phyloP scores from a whole-genome alignment of 2,797 vertebrate species.

The Valencia hispanica region DNA sequence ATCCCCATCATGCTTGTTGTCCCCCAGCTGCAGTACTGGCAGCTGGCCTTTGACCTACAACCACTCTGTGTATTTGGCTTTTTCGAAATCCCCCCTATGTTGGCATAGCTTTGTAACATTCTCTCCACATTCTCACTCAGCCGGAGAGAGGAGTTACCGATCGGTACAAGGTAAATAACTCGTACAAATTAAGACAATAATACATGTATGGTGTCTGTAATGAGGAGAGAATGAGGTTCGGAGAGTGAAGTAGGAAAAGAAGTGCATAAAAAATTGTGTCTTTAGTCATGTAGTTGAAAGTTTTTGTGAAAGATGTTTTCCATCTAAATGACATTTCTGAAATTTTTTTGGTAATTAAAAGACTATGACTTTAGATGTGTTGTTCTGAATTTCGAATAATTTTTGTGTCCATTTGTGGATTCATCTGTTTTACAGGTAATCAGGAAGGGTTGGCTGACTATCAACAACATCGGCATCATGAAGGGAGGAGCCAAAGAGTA shows the following conservation, averaged over 20 bases:
- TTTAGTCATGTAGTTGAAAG: constrained; percentile 44
- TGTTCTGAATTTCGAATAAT: neutral
- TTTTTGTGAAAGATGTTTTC: constrained; percentile 39
- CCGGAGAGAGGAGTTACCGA: constrained; percentile 81
- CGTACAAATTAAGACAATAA: constrained; percentile 21
- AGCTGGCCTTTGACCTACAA: constrained; percentile 46
- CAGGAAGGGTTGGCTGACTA: constrained; percentile 98
- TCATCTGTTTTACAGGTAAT: constrained; percentile 86
- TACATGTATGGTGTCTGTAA: constrained; percentile 57
- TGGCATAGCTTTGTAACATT: constrained; percentile 71
- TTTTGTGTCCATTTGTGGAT: constrained; percentile 2
- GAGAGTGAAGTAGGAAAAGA: constrained; percentile 8
- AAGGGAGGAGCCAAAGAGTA: constrained; percentile 98
- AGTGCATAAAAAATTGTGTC: constrained; percentile 35
- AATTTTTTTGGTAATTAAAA: neutral
- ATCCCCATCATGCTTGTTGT: constrained; percentile 52
- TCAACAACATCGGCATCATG: constrained; percentile 99
- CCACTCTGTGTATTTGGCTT: constrained; percentile 51
- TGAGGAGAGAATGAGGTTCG: constrained; percentile 42
- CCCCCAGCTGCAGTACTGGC: constrained; percentile 47
- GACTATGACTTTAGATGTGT: neutral
- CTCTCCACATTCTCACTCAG: constrained; percentile 79
- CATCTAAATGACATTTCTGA: constrained; percentile 4
- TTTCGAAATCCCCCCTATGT: constrained; percentile 40
- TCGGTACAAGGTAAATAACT: constrained; percentile 79